Evolutionary conservation across 2,113 vertebrate genomes (phyloP).

Genomic region (Taxidea taxus): DNA sequence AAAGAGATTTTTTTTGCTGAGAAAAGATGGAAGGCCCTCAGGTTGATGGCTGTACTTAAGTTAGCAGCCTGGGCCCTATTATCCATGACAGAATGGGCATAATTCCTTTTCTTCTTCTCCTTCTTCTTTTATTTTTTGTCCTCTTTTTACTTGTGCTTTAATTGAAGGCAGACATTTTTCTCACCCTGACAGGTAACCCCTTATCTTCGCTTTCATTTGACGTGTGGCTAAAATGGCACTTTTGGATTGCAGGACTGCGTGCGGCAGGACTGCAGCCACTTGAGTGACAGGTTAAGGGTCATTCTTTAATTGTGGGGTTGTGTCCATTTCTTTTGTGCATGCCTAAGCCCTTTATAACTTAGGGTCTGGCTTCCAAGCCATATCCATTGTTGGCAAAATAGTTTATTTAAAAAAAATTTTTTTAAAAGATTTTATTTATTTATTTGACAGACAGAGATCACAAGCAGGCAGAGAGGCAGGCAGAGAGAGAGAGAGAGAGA

Average conservation of each 20-base stretch:
- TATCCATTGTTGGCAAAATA: not conserved
- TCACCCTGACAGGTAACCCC: not conserved
- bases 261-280: not conserved
- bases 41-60: not conserved
- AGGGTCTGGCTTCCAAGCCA: not conserved
- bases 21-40: not conserved
- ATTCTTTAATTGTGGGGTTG: not conserved
- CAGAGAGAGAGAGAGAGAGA: too few species aligned
- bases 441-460: too few species aligned
- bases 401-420: not conserved
- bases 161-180: constrained; percentile 13
- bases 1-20: not conserved
- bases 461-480: too few species aligned
- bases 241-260: not conserved
- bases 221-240: not conserved
- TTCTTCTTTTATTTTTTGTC: not conserved
- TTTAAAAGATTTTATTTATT: not conserved
- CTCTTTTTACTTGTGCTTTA: not conserved
- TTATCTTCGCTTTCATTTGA: not conserved
- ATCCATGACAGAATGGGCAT: not conserved
- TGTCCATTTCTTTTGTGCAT: not conserved
- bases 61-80: not conserved
- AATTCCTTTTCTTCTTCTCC: not conserved
- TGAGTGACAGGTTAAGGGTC: not conserved
- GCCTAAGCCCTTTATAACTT: not conserved